Conservation (phyloP, 2,797 vertebrate genomes). For the Leptoclinus maculatus region DNA sequence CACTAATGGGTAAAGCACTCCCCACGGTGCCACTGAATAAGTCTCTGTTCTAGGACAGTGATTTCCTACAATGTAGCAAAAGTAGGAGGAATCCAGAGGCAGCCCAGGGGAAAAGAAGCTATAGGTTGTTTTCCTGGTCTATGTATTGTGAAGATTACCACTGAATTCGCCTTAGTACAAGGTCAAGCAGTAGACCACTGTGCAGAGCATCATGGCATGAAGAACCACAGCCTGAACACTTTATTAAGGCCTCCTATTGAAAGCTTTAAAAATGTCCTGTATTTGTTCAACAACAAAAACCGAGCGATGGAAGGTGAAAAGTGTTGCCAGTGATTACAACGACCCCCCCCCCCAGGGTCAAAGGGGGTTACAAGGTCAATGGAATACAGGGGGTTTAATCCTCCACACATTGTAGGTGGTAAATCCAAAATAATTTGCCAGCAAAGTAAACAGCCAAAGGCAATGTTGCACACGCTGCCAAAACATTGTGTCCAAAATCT, state of each 20-base stretch:
- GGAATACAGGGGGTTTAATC: conserved; percentile 55
- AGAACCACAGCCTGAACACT: conserved; percentile 1
- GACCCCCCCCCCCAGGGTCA: conserved; percentile 39
- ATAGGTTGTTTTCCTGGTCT: conserved; percentile 33
- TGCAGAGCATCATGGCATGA: not conserved
- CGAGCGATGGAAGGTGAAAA: conserved; percentile 20
- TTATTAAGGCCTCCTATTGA: not conserved
- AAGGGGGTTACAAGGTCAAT: conserved; percentile 26
- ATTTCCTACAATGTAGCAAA: conserved; percentile 72
- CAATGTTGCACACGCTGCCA: conserved; percentile 37
- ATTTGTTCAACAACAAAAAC: conserved; percentile 18
- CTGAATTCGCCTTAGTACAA: conserved; percentile 27
- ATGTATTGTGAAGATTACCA: conserved; percentile 34
- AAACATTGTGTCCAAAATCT: conserved; percentile 49
- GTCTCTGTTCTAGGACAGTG: conserved; percentile 69
- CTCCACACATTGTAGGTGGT: conserved; percentile 34
- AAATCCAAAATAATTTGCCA: conserved; percentile 54
- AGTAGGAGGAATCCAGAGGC: conserved; percentile 53
- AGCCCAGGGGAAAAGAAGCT: conserved; percentile 24
- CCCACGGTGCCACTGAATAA: conserved; percentile 64
- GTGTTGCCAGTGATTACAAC: conserved; percentile 41
- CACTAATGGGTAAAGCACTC: conserved; percentile 73
- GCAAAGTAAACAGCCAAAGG: conserved; percentile 59
- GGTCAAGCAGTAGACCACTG: not conserved
- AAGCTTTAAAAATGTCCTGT: conserved; percentile 13